Conservation (phyloP, 2,113 vertebrate genomes). For the Solea senegalensis region DNA sequence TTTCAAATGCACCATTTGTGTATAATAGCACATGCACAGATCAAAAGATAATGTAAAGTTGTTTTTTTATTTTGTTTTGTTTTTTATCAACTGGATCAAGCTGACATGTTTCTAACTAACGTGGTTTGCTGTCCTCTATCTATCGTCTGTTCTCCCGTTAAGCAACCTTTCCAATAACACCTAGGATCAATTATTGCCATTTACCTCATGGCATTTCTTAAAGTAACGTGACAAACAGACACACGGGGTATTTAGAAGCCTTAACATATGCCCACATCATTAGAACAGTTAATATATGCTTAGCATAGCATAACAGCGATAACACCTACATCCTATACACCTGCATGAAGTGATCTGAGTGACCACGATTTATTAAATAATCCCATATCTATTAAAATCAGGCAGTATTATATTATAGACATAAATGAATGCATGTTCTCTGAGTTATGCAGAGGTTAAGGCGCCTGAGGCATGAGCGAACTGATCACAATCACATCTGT, state of each 20-base stretch:
- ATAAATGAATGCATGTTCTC: not conserved
- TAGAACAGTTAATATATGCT: slow-evolving; percentile 6
- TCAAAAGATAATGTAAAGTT: not conserved
- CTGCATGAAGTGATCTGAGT: slow-evolving; percentile 3
- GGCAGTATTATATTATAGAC: not conserved
- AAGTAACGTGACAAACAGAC: slow-evolving; percentile 5
- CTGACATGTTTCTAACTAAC: not conserved
- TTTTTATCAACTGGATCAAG: too few species aligned
- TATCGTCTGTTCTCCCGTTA: not conserved
- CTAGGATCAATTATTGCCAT: slow-evolving; percentile 4
- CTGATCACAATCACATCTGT: slow-evolving; percentile 31
- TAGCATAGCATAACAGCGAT: too few species aligned
- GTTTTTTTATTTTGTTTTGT: too few species aligned
- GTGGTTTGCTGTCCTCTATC: not conserved
- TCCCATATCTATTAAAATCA: slow-evolving; percentile 1
- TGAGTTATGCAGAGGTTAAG: slow-evolving; percentile 1
- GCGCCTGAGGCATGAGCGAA: slow-evolving; percentile 4
- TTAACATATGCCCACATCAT: not conserved
- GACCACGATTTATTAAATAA: slow-evolving; percentile 6
- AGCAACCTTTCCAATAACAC: slow-evolving; percentile 12
- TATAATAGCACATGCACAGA: slow-evolving; percentile 18
- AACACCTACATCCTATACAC: not conserved
- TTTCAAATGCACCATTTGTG: slow-evolving; percentile 10
- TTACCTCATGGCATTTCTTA: not conserved
- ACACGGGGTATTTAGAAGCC: slow-evolving; percentile 15